Conservation (phyloP, 2,113 vertebrate genomes). For the Zeus faber region DNA sequence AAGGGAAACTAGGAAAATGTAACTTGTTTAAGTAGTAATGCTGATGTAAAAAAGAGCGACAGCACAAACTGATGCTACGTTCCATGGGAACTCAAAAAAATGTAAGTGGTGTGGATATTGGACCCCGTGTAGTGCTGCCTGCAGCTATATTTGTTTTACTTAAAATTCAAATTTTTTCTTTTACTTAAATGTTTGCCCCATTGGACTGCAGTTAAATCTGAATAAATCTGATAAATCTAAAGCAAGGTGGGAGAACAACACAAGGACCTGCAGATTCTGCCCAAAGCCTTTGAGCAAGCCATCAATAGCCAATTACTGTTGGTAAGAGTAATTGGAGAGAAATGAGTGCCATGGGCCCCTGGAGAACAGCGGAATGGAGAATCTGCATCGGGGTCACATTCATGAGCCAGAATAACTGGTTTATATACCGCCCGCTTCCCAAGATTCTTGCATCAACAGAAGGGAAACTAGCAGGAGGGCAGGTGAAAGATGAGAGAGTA, state of each 20-base stretch:
- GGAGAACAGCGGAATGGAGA: slow-evolving; percentile 15
- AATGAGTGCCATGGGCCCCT: slow-evolving; percentile 33
- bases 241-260: background rate
- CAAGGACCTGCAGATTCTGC: too few relatives aligned
- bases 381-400: slow-evolving; percentile 26
- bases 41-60: too few relatives aligned
- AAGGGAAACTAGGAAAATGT: too few relatives aligned
- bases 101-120: too few relatives aligned
- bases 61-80: too few relatives aligned
- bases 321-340: slow-evolving; percentile 38
- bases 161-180: too few relatives aligned
- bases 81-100: too few relatives aligned
- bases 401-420: slow-evolving; percentile 26
- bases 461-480: slow-evolving; percentile 7
- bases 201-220: too few relatives aligned
- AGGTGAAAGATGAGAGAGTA: slow-evolving; percentile 3
- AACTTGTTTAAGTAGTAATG: too few relatives aligned
- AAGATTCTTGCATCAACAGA: slow-evolving; percentile 3
- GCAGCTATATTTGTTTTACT: too few relatives aligned
- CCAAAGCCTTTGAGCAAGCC: slow-evolving; percentile 12
- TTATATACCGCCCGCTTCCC: slow-evolving; percentile 12
- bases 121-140: too few relatives aligned
- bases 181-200: too few relatives aligned
- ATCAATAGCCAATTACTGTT: slow-evolving; percentile 53
- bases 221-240: slow-evolving; percentile 1